Evolutionary conservation across 1,140 invertebrate genomes (phyloP), one percentile per base, ranked within the genome.

Genomic region (Calephelis virginiensis): DNA sequence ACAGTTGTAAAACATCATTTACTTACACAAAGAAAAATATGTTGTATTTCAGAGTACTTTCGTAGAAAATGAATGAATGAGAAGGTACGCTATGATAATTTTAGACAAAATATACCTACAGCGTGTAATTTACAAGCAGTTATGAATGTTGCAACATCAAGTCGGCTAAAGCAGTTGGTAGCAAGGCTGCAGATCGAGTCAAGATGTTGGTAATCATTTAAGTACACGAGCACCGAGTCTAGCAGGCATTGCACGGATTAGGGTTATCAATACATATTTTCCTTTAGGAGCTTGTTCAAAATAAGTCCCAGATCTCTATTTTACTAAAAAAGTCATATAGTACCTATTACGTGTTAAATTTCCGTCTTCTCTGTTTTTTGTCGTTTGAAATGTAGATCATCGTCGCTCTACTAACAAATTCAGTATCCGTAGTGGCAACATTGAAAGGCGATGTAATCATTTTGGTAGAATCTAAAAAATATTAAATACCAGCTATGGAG

Each of bases 161-260:
- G 40, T 40, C 48, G 50, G 63, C 38, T 40, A 53, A 50, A 71
- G 64, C 62, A 73, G 71, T 74, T 68, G 73, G 72, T 63, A 74
- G 73, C 81, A 83, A 85, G 81, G 81, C 83, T 85, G 80, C 74
- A 77, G 73, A 78, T 77, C 74, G 69, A 78, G 74, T 67, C 75
- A 60, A 80, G 78, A 81, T 81, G 77, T 72, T 78, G 73, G 80
- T 86, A 82, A 87, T 89, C 85, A 86, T 86, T 68, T 78, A 86
- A 88, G 86, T 89, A 79, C 83, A 75, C 72, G 66, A 80, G 84
- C 76, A 86, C 86, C 68, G 78, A 63, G 61, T 48, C 68, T 63
- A 66, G 28, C 28, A 13, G 17, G 56, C 68, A 37, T 38, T 66
- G 45, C 46, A 60, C 63, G 59, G 50, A 65, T 45, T 65, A 70